Percentiles rank a stretch among this genome's conserved stretches.
Evolutionary conservation across 2,888 invertebrate genomes (phyloP).

Genomic region (Acronicta psi): DNA sequence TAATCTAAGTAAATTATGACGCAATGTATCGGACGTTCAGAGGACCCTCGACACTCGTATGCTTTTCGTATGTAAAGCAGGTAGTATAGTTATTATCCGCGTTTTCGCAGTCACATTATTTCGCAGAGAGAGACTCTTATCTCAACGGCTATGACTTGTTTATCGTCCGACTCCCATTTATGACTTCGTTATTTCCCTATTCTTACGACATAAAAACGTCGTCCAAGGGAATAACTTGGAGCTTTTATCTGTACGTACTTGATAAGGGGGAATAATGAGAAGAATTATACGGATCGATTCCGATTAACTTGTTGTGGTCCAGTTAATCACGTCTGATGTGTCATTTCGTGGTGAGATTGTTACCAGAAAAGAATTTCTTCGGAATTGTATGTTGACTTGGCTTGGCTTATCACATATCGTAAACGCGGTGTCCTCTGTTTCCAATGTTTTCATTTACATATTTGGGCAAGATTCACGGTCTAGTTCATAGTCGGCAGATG

Average conservation of each 20-base stretch:
- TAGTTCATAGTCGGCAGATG: conserved; percentile 67
- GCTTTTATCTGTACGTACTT: conserved; percentile 82
- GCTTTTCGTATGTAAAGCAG: conserved; percentile 59
- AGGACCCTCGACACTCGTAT: conserved; percentile 46
- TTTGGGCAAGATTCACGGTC: conserved; percentile 63
- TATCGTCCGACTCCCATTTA: conserved; percentile 85
- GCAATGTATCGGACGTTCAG: conserved; percentile 43
- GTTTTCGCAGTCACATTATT: conserved; percentile 70
- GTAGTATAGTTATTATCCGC: conserved; percentile 65
- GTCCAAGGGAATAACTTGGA: conserved; percentile 80
- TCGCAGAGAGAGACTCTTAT: conserved; percentile 75
- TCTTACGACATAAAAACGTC: conserved; percentile 86
- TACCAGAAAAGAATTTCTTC: conserved; percentile 48
- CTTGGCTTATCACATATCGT: conserved; percentile 52
- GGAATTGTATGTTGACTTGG: conserved; percentile 45
- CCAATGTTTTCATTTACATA: conserved; percentile 70
- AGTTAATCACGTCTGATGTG: conserved; percentile 68
- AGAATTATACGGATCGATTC: conserved; percentile 78
- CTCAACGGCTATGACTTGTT: conserved; percentile 81
- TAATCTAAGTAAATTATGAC: conserved; percentile 42
- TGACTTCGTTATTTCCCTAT: conserved; percentile 87
- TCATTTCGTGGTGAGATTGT: conserved; percentile 54
- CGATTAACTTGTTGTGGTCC: conserved; percentile 80
- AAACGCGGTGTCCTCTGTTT: conserved; percentile 63
- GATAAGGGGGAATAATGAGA: conserved; percentile 86